phyloP scores from a whole-genome alignment of 2,888 invertebrate species.

The Latrodectus elegans region DNA sequence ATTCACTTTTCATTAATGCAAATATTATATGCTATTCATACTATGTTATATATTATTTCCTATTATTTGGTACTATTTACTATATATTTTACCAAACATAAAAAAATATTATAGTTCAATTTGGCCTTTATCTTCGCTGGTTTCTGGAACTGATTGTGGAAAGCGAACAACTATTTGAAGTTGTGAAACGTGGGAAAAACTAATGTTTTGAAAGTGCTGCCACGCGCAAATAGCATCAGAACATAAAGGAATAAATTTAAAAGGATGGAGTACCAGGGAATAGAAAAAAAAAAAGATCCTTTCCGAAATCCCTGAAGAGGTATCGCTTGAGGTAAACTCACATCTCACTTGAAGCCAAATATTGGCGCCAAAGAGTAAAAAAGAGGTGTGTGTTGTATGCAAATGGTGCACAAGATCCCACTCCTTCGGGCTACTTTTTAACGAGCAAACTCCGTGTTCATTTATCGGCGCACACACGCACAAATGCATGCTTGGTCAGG shows the following conservation, averaged over 20 bases:
- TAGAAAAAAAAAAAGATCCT: conserved; percentile 2
- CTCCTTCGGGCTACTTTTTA: conserved; percentile 55
- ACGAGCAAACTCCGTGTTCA: conserved; percentile 55
- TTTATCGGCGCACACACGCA: conserved; percentile 45
- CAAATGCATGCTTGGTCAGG: conserved; percentile 14
- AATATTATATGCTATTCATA: too few species aligned
- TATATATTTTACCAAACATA: too few species aligned
- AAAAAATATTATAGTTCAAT: too few species aligned
- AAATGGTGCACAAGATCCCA: conserved; percentile 41
- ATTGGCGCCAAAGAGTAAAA: not conserved
- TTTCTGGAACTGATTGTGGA: too few species aligned
- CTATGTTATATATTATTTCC: too few species aligned
- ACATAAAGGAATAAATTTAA: not conserved
- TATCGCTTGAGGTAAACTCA: conserved; percentile 15
- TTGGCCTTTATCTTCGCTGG: too few species aligned
- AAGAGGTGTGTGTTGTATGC: conserved; percentile 14
- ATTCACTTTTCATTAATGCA: too few species aligned
- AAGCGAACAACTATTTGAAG: too few species aligned
- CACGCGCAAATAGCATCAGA: too few species aligned
- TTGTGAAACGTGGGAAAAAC: too few species aligned
- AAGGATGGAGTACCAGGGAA: conserved; percentile 20
- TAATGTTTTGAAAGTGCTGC: too few species aligned
- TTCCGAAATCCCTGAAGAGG: conserved; percentile 21
- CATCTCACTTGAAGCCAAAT: not conserved
- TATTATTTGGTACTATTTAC: too few species aligned